Base-by-base conservation (phyloP, 2,888 invertebrate species). In the Suillia variegata region DNA sequence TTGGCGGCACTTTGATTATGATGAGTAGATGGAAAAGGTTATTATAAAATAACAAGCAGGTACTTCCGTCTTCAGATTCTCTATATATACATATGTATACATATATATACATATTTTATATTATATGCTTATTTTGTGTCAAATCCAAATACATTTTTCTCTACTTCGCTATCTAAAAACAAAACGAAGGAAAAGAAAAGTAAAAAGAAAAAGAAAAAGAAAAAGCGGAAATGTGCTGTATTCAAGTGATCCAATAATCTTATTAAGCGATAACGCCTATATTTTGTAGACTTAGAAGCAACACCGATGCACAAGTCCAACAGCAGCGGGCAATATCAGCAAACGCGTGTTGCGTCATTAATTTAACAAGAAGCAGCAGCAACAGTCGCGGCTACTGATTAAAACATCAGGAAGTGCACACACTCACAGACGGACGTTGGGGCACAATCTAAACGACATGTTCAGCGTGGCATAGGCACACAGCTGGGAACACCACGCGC, bases 311-410 rank as follows among this genome's bases (percentile, higher is more conserved):
- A 5, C 17, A 4, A 17, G 20, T 20, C 4, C 18, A 45, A 20
- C 45, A 33, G 45, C 15, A 50, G 26, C 56, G 42, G n/a, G n/a
- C 18, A 45, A 20, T 20, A 33, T 26, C 15, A 50, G 26, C 56
- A 34, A 33, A 48, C 13, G 52, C 62, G 65, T 72, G 74, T 74
- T 68, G 74, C 69, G 67, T 75, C 74, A 74, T 76, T 77, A 75
- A 74, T 73, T 75, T 70, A 71, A 76, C 77, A 65, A 65, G 60
- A 59, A 54, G 56, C 62, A 56, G 51, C 58, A 60, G 61, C 48
- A 20, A 5, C 38, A 20, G 18, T 13, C 3, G 45, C 38, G 38
- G 38, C 12, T 22, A 48, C 55, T 58, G 58, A 60, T 62, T 62
- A 62, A 55, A 56, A 52, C 34, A 61, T 64, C 57, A 64, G 58